Conservation (phyloP, 2,888 invertebrate genomes). For the Limnephilus rhombicus region DNA sequence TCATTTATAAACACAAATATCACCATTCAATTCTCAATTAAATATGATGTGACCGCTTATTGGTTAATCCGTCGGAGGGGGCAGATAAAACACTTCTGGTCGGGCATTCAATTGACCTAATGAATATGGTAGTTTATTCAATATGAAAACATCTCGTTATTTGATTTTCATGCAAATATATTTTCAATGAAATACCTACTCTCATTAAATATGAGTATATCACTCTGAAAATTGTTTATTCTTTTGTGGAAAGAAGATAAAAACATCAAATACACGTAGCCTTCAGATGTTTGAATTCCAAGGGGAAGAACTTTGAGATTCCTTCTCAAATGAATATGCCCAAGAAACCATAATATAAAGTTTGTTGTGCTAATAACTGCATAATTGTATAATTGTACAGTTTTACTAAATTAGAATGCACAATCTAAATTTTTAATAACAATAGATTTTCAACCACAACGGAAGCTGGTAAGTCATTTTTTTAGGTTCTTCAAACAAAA, state of each 20-base stretch:
- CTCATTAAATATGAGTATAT: background rate
- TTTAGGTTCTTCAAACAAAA: too few relatives aligned
- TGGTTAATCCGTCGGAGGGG: background rate
- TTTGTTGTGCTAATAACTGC: too few relatives aligned
- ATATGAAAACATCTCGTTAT: background rate
- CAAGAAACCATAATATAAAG: too few relatives aligned
- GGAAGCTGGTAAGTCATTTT: too few relatives aligned
- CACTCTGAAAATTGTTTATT: background rate
- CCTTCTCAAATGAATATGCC: background rate
- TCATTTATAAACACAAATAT: slow-evolving; percentile 36
- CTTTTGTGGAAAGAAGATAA: background rate
- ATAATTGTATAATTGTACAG: too few relatives aligned
- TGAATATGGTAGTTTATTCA: slow-evolving; percentile 20
- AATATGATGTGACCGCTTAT: slow-evolving; percentile 30
- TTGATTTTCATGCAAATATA: slow-evolving; percentile 15
- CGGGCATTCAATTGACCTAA: slow-evolving; percentile 30
- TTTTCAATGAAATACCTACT: background rate
- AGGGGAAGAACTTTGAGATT: background rate
- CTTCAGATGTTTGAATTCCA: background rate
- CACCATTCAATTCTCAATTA: slow-evolving; percentile 4
- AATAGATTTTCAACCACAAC: too few relatives aligned
- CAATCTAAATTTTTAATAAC: too few relatives aligned
- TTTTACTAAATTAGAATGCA: too few relatives aligned
- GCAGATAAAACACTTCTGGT: background rate
- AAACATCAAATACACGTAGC: background rate